Percentiles rank a stretch among this genome's conserved stretches.
phyloP scores from a whole-genome alignment of 2,797 vertebrate species.

The Myiotriccus ornatus region DNA sequence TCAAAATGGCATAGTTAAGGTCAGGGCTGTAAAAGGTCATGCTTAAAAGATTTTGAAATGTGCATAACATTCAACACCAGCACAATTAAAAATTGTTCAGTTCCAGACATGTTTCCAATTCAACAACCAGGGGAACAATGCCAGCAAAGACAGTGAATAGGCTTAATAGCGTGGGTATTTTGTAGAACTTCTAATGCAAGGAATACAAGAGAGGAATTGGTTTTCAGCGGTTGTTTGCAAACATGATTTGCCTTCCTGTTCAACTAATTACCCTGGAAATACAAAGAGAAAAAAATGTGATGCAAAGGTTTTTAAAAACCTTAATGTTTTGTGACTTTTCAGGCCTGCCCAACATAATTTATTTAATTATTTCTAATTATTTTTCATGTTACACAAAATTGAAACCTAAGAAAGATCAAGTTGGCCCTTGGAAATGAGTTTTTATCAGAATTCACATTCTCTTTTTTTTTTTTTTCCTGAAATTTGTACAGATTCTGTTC shows the following conservation, averaged over 20 bases:
- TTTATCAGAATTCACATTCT: neutral
- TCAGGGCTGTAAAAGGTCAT: neutral
- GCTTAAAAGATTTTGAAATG: conserved; percentile 22
- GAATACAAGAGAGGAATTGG: neutral
- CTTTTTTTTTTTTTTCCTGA: neutral
- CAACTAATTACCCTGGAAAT: neutral
- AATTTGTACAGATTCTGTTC: neutral
- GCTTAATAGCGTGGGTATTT: neutral
- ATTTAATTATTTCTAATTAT: neutral
- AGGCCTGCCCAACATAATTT: neutral
- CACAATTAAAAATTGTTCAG: neutral
- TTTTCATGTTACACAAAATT: neutral
- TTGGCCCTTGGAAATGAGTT: neutral
- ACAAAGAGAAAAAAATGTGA: neutral
- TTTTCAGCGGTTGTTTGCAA: neutral
- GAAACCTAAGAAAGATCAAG: neutral
- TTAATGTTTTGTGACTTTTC: neutral
- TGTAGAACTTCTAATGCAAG: neutral
- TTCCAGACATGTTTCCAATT: neutral
- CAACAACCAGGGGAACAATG: neutral
- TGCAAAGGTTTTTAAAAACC: neutral
- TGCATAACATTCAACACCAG: neutral
- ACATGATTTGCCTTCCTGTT: neutral
- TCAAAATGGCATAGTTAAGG: neutral
- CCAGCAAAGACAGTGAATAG: neutral